Conservation (phyloP, 2,113 vertebrate species). For the Neoarius graeffei region DNA sequence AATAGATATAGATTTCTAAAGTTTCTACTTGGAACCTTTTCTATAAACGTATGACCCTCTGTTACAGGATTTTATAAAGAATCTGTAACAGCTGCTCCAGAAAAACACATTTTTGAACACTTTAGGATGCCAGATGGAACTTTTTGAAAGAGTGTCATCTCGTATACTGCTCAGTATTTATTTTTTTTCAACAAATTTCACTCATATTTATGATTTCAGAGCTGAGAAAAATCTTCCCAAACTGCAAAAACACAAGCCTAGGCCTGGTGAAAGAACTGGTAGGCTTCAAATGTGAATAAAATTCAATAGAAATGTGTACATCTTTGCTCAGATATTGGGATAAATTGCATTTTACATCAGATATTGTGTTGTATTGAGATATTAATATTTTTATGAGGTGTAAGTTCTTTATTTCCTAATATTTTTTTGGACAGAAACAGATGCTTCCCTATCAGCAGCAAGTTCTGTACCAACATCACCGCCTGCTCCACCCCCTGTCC, state of each 20-base stretch:
- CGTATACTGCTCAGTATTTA: neutral
- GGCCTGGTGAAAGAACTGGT: slow-evolving; percentile 69
- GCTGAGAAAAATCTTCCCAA: slow-evolving; percentile 69
- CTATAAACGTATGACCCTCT: neutral
- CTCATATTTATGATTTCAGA: slow-evolving; percentile 64
- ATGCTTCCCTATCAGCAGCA: neutral
- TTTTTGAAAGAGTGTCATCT: neutral
- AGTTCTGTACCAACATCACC: slow-evolving; percentile 39
- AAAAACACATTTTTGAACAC: neutral
- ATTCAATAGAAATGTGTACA: neutral
- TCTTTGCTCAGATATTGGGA: neutral
- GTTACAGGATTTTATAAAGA: neutral
- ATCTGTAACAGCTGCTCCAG: neutral
- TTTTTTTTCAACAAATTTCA: neutral
- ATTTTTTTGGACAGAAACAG: slow-evolving; percentile 12
- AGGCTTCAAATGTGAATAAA: slow-evolving; percentile 22
- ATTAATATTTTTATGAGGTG: neutral
- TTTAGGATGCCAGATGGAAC: neutral
- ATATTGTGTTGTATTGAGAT: neutral
- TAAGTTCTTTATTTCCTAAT: neutral
- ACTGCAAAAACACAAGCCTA: slow-evolving; percentile 66
- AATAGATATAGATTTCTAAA: neutral
- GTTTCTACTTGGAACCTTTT: neutral
- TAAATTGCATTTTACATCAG: neutral
- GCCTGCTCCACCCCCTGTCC: slow-evolving; percentile 79